Percentiles rank a stretch among this genome's conserved stretches.
These are phyloP conservation scores for Oligia fasciuncula DNA, from an alignment of 2,888 invertebrate genomes.

Conservation along the genomic window DNA sequence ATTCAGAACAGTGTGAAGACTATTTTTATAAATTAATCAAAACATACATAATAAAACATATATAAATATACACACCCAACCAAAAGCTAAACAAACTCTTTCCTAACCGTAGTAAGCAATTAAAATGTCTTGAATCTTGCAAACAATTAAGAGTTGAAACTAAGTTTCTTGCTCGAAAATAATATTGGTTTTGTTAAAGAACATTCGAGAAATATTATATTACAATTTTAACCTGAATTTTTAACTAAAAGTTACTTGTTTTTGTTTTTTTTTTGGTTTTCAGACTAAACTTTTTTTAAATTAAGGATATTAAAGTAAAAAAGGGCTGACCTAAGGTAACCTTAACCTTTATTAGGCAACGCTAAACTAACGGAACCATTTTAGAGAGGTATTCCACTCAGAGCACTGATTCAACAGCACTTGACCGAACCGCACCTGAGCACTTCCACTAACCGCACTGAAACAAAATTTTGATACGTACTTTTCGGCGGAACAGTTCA, in stretches of 20 bases:
- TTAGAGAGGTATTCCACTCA: no score
- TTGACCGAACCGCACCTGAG: neutral
- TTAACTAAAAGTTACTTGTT: no score
- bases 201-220: constrained; percentile 45
- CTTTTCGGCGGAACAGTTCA: no score
- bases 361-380: no score
- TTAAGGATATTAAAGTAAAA: neutral
- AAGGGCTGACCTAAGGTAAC: neutral
- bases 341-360: neutral
- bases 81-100: constrained; percentile 31
- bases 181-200: constrained; percentile 51
- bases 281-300: neutral
- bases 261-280: neutral
- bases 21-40: constrained; percentile 20
- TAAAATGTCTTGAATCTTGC: constrained; percentile 44
- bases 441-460: neutral
- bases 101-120: constrained; percentile 42
- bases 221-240: neutral
- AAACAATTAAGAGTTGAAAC: constrained; percentile 32
- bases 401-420: neutral
- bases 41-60: constrained; percentile 1
- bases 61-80: neutral
- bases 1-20: neutral
- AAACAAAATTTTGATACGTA: no score
- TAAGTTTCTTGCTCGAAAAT: constrained; percentile 42